phyloP scores from a whole-genome alignment of 2,888 invertebrate genomes.

The Sarcophaga subvicina region DNA sequence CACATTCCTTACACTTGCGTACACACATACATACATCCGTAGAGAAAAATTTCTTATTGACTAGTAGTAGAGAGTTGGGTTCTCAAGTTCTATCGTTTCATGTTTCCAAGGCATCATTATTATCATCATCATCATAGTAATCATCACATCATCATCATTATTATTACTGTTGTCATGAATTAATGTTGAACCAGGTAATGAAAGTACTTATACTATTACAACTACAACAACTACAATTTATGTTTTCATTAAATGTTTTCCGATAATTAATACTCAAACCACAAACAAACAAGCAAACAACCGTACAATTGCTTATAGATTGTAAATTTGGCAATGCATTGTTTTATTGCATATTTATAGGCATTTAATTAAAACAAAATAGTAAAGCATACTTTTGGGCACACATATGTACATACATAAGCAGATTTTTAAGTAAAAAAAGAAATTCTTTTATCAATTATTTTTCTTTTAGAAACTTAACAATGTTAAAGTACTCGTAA shows the following conservation, averaged over 20 bases:
- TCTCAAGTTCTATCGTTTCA: not conserved
- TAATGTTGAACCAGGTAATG: slow-evolving; percentile 31
- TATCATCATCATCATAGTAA: not conserved
- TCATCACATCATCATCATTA: not conserved
- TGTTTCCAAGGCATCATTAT: not conserved
- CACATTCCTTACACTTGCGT: not conserved
- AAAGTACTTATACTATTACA: slow-evolving; percentile 16
- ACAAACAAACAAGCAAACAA: no score
- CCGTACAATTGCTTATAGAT: no score
- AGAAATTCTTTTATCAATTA: no score
- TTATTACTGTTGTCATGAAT: slow-evolving; percentile 15
- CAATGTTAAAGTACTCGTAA: no score
- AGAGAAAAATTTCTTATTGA: not conserved
- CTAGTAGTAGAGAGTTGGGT: not conserved
- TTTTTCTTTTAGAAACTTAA: no score
- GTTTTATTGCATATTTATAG: slow-evolving; percentile 1
- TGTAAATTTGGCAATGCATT: no score
- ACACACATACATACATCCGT: not conserved
- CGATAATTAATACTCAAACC: not conserved
- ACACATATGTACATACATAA: no score
- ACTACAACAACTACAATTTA: not conserved
- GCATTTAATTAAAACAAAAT: slow-evolving; percentile 39
- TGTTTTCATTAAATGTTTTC: not conserved
- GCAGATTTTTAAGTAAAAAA: no score
- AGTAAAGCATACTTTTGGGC: slow-evolving; percentile 22